Evolutionary conservation across 2,113 vertebrate genomes (phyloP), one percentile per base, ranked within the genome.

Genomic region (Oreocharis arfaki): DNA sequence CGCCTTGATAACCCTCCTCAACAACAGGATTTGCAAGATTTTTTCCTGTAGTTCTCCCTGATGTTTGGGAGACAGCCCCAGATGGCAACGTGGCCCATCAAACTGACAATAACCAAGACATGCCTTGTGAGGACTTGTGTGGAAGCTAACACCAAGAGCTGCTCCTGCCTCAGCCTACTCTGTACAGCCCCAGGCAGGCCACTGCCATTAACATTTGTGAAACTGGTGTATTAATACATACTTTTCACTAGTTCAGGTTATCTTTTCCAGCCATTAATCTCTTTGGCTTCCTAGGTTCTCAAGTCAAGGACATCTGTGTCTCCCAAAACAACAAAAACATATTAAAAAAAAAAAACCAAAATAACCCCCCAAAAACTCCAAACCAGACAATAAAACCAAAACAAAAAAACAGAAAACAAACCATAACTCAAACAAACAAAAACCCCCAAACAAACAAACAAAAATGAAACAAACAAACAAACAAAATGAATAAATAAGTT

Each of bases 151-250:
- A 1, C 11, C 55, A n/a, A 32, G 50, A 78, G 30, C 28, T 77
- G 19, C 3, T 71, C 49, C 64, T 64, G 28, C 32, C 52, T 47
- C 16, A 20, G n/a, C 33, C 73, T n/a, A 17, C 17, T 13, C 53
- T 52, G 37, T 35, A 28, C 0, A 2, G 33, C 39, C 41, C 46
- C 37, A 18, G 37, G 21, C 19, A 76, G 53, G 22, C 26, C 63
- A 55, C 26, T 60, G 50, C 9, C 46, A 28, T 18, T 47, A 15
- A 11, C 0, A 0, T 39, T 44, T 39, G 41, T 32, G 33, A 74
- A 78, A 61, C 21, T 42, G 8, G 7, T 26, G n/a, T 18, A 19
- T 32, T 27, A 79, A 67, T 47, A 41, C 3, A 28, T 5, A 26
- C 7, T 86, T 75, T 76, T 75, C n/a, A 49, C 32, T 75, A 10